phyloP scores from a whole-genome alignment of 2,888 invertebrate genomes.

The Cheilosia grossa region DNA sequence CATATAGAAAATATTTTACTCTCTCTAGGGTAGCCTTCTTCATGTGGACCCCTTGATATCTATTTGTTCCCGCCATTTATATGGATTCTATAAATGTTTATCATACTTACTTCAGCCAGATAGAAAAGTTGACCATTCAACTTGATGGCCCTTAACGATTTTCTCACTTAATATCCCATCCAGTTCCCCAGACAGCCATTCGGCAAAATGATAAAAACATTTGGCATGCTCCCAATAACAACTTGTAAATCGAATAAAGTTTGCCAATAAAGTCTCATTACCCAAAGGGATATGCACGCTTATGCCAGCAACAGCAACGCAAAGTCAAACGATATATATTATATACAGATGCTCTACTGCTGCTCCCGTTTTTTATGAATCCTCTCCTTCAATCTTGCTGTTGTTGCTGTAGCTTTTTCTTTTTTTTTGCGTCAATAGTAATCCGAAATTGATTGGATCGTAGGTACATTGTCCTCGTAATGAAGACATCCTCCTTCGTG shows the following conservation, averaged over 20 bases:
- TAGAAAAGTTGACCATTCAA: not conserved
- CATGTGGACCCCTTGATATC: too few species aligned
- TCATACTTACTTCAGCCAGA: not conserved
- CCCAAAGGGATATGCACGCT: slow-evolving; percentile 33
- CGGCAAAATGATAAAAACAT: not conserved
- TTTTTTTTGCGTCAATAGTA: slow-evolving; percentile 30
- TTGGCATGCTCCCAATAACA: slow-evolving; percentile 7
- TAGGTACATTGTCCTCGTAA: slow-evolving; percentile 51
- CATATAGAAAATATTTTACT: too few species aligned
- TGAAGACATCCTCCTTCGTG: slow-evolving; percentile 40
- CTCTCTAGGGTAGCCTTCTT: too few species aligned
- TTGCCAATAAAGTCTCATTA: slow-evolving; percentile 48
- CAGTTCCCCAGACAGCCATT: slow-evolving; percentile 6
- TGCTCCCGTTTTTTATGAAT: slow-evolving; percentile 5
- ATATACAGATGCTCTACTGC: not conserved
- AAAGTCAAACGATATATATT: slow-evolving; percentile 3
- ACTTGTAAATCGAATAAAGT: slow-evolving; percentile 41
- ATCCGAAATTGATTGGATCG: slow-evolving; percentile 62
- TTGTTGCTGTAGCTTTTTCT: not conserved
- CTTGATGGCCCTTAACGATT: not conserved
- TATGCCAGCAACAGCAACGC: slow-evolving; percentile 20
- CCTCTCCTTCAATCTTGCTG: not conserved
- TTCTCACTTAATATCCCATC: not conserved
- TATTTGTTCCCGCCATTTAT: too few species aligned
- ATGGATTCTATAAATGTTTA: too few species aligned